These are phyloP conservation scores for Protaetia brevitarsis DNA, from an alignment of 1,140 invertebrate genomes.

Conservation along the genomic window DNA sequence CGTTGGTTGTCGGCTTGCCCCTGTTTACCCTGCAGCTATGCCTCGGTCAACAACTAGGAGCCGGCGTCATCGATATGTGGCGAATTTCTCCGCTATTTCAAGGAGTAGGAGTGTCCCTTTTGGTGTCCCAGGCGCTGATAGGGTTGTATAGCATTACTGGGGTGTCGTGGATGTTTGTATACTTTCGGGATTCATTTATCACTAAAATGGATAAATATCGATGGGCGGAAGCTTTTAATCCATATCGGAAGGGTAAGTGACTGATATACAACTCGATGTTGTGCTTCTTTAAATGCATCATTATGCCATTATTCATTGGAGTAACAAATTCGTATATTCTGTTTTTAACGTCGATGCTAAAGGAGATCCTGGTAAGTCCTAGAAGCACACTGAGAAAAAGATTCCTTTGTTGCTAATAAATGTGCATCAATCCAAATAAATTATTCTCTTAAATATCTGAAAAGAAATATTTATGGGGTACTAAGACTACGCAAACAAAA, in stretches of 20 bases:
- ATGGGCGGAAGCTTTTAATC: slow-evolving; percentile 73
- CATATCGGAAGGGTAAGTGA: slow-evolving; percentile 64
- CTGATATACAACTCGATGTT: too few relatives aligned
- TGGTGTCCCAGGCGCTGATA: slow-evolving; percentile 74
- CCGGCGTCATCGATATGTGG: slow-evolving; percentile 89
- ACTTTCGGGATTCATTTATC: slow-evolving; percentile 84
- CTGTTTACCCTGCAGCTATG: slow-evolving; percentile 81
- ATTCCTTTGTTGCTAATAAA: too few relatives aligned
- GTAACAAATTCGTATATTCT: too few relatives aligned
- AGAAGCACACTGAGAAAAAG: too few relatives aligned
- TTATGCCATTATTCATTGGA: too few relatives aligned
- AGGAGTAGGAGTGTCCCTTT: slow-evolving; percentile 74
- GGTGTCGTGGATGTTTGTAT: slow-evolving; percentile 86
- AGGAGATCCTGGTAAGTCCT: too few relatives aligned
- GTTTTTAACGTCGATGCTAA: too few relatives aligned
- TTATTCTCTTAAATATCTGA: too few relatives aligned
- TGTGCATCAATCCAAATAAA: too few relatives aligned
- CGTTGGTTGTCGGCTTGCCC: slow-evolving; percentile 80
- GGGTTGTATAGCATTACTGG: slow-evolving; percentile 85
- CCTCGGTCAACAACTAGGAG: slow-evolving; percentile 78
- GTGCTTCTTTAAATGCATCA: background rate
- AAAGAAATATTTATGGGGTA: too few relatives aligned
- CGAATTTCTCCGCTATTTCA: slow-evolving; percentile 87
- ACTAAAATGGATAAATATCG: slow-evolving; percentile 74
- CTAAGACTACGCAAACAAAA: too few relatives aligned